Percentiles rank a stretch among this genome's conserved stretches.
phyloP scores from a whole-genome alignment of 1,140 invertebrate species.

The Apocrypta bakeri region DNA sequence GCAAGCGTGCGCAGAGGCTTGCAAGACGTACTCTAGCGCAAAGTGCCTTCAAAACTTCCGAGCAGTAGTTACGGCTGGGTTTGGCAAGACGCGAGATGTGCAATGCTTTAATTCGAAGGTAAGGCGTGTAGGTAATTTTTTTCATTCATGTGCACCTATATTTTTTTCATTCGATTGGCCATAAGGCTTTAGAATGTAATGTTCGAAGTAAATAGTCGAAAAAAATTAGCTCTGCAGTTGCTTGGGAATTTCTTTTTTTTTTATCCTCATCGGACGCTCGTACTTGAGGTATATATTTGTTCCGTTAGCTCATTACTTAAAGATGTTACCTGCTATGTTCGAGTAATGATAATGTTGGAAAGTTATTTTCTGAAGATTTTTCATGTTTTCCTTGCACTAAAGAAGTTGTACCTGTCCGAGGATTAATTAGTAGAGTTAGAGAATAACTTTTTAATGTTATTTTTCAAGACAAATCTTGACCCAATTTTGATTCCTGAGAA shows the following conservation, averaged over 20 bases:
- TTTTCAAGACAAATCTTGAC: not conserved
- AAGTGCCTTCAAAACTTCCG: not conserved
- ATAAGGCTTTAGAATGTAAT: not conserved
- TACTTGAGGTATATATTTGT: slow-evolving; percentile 22
- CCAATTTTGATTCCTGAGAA: not conserved
- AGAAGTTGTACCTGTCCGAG: slow-evolving; percentile 21
- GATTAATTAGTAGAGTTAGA: slow-evolving; percentile 13
- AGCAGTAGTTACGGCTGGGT: slow-evolving; percentile 30
- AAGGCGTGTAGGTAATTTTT: too few relatives aligned
- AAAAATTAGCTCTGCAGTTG: not conserved
- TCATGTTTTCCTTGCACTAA: not conserved
- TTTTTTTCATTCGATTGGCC: not conserved
- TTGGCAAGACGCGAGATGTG: slow-evolving; percentile 8
- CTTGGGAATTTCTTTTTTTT: not conserved
- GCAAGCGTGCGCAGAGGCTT: not conserved
- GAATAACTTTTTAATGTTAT: not conserved
- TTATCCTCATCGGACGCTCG: not conserved
- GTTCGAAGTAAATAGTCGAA: not conserved
- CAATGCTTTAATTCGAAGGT: too few relatives aligned
- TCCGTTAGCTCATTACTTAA: slow-evolving; percentile 37
- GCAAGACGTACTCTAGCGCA: not conserved
- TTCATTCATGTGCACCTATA: too few relatives aligned
- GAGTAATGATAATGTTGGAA: slow-evolving; percentile 36
- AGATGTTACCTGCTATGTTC: slow-evolving; percentile 29
- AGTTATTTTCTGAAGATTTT: slow-evolving; percentile 25